Evolutionary conservation across 2,797 vertebrate species (phyloP).

Genomic region (Manis javanica): DNA sequence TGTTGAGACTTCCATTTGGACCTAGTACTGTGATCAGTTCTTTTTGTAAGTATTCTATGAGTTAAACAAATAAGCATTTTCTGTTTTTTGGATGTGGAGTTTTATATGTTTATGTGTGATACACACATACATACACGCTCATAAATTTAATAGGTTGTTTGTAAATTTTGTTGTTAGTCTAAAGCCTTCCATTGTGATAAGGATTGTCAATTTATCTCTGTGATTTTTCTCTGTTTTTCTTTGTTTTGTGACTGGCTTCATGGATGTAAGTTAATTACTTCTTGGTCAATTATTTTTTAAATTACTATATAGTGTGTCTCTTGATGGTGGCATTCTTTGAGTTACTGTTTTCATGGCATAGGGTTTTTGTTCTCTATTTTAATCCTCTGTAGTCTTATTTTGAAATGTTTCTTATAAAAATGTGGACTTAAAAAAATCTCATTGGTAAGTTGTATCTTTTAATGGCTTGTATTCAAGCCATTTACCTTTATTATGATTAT

Average conservation of each 20-base stretch:
- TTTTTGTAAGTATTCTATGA: neutral
- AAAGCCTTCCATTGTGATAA: neutral
- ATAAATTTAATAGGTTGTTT: neutral
- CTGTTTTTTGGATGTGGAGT: neutral
- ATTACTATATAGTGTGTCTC: neutral
- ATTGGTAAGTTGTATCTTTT: neutral
- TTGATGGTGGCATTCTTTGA: neutral
- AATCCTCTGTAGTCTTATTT: neutral
- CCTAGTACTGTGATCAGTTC: neutral
- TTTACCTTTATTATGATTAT: neutral
- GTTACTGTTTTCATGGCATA: neutral
- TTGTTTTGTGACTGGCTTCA: neutral
- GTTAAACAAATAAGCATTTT: neutral
- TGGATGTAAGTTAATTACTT: neutral
- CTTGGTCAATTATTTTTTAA: neutral
- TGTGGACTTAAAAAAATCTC: neutral
- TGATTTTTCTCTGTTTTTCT: neutral
- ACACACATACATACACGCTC: neutral
- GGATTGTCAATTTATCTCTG: neutral
- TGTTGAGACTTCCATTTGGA: slow-evolving; percentile 1
- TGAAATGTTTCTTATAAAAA: neutral
- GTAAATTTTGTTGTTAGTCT: neutral
- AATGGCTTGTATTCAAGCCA: neutral
- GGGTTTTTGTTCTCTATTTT: neutral
- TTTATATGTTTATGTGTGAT: neutral